phyloP scores from a whole-genome alignment of 92 coral and sea anemone genomes.

The Epizoanthus stellaris region DNA sequence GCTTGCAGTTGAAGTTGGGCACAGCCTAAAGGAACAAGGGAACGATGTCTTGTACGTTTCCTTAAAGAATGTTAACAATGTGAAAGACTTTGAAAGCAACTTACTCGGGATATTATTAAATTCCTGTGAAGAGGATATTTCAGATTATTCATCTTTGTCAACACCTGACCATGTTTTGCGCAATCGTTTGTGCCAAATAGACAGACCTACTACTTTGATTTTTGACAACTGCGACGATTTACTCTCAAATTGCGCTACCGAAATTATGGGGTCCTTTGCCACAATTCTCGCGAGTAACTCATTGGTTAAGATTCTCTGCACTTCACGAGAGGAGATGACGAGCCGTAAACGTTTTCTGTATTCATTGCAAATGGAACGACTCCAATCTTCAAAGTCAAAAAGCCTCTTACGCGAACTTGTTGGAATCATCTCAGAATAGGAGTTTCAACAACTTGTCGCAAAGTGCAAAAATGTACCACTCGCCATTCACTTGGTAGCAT shows the following conservation, averaged over 20 bases:
- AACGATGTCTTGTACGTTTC: background rate
- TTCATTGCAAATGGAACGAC: background rate
- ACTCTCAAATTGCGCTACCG: background rate
- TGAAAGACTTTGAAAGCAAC: background rate
- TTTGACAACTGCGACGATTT: slow-evolving; percentile 34
- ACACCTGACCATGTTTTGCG: background rate
- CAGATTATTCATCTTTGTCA: background rate
- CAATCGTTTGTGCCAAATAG: background rate
- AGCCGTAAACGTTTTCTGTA: background rate
- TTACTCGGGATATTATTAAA: background rate
- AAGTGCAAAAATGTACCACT: slow-evolving; percentile 30
- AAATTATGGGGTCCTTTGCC: background rate
- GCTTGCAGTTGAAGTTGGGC: slow-evolving; percentile 26
- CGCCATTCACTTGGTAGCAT: slow-evolving; percentile 23
- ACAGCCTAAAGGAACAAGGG: slow-evolving; percentile 1
- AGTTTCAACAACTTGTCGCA: background rate
- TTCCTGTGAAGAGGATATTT: background rate
- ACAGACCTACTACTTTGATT: background rate
- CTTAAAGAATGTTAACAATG: background rate
- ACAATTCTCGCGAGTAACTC: background rate
- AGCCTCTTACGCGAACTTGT: slow-evolving; percentile 7
- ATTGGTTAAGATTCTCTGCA: background rate
- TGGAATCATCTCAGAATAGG: background rate
- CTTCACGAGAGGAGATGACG: background rate
- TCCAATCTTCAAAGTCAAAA: background rate